Conservation (phyloP, 2,888 invertebrate genomes). For the Drosophila fulvimacula region DNA sequence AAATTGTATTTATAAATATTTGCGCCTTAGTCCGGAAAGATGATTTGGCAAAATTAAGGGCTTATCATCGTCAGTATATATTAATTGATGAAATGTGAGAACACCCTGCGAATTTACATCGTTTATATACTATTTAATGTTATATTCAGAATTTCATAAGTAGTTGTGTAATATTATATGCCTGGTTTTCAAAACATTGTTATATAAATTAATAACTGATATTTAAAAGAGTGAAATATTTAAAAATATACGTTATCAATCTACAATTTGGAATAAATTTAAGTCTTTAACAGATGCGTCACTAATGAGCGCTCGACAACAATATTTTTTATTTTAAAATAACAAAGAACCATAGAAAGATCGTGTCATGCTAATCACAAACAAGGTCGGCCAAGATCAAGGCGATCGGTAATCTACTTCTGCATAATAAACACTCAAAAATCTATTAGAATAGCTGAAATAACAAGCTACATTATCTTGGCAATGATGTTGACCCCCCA, state of each 20-base stretch:
- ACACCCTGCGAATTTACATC: neutral
- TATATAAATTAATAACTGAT: no score
- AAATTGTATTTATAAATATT: slow-evolving; percentile 62
- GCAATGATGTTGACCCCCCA: slow-evolving; percentile 66
- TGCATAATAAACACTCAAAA: slow-evolving; percentile 61
- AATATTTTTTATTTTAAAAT: slow-evolving; percentile 37
- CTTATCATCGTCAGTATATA: slow-evolving; percentile 32
- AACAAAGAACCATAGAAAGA: slow-evolving; percentile 47
- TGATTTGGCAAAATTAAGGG: slow-evolving; percentile 25
- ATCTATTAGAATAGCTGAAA: slow-evolving; percentile 59
- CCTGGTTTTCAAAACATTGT: neutral
- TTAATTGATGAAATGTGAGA: slow-evolving; percentile 13
- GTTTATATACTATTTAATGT: neutral
- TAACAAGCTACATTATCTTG: slow-evolving; percentile 67
- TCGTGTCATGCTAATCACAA: slow-evolving; percentile 65
- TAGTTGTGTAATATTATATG: neutral
- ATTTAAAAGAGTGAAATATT: neutral
- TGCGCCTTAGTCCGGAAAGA: slow-evolving; percentile 34
- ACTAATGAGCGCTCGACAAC: slow-evolving; percentile 25
- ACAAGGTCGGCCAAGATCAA: slow-evolving; percentile 78
- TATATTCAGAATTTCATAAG: neutral
- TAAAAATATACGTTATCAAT: neutral
- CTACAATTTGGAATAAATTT: neutral
- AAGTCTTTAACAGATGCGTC: slow-evolving; percentile 20
- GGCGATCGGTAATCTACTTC: slow-evolving; percentile 60